phyloP scores from a whole-genome alignment of 37 sponge, comb jelly and placozoan genomes.

The Cliona cf. orientalis region DNA sequence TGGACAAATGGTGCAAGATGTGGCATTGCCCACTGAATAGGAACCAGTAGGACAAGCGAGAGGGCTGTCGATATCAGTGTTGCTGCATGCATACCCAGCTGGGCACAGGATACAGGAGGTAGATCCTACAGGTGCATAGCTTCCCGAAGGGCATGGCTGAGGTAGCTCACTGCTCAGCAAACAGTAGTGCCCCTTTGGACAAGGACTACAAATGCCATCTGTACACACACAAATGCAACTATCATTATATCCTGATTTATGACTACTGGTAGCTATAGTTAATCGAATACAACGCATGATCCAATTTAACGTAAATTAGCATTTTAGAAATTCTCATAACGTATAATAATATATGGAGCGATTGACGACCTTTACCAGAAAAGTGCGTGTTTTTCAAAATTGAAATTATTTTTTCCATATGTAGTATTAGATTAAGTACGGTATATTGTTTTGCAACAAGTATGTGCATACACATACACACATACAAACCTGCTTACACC shows the following conservation, averaged over 20 bases:
- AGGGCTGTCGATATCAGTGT: neutral
- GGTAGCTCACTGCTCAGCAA: neutral
- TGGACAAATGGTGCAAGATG: neutral
- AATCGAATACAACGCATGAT: too few relatives aligned
- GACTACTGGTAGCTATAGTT: too few relatives aligned
- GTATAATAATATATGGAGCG: too few relatives aligned
- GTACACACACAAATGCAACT: too few relatives aligned
- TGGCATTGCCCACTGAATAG: slow-evolving; percentile 1
- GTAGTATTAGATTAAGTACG: too few relatives aligned
- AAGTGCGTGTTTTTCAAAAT: neutral
- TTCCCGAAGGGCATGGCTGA: neutral
- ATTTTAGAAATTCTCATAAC: too few relatives aligned
- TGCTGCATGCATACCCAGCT: neutral
- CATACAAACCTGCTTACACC: too few relatives aligned
- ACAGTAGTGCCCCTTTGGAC: neutral
- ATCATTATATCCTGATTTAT: too few relatives aligned
- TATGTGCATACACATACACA: too few relatives aligned
- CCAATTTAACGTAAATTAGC: too few relatives aligned
- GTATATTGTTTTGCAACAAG: too few relatives aligned
- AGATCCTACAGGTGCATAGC: neutral
- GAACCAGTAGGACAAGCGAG: slow-evolving; percentile 1
- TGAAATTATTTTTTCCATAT: neutral
- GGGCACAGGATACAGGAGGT: neutral
- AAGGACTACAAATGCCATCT: neutral
- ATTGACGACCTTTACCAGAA: too few relatives aligned